phyloP scores from a whole-genome alignment of 2,888 invertebrate genomes.

The Priocnemis perturbator region DNA sequence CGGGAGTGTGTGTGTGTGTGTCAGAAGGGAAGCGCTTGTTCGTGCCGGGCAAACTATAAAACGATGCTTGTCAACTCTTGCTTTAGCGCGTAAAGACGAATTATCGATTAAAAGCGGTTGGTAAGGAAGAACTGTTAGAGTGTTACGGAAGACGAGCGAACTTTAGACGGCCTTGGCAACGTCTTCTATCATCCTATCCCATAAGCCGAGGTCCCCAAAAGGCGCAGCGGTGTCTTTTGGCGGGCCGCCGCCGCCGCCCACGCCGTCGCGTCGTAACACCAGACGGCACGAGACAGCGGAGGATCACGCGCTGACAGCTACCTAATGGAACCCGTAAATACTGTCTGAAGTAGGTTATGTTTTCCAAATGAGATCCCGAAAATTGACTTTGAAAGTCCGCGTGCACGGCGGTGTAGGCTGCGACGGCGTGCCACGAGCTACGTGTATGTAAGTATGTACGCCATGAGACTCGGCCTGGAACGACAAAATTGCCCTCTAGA shows the following conservation, averaged over 20 bases:
- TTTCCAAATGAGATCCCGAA: constrained; percentile 74
- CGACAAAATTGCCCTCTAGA: no score
- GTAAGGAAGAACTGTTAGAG: no score
- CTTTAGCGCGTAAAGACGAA: no score
- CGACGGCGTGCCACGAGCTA: constrained; percentile 8
- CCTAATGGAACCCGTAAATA: constrained; percentile 75
- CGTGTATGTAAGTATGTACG: not conserved
- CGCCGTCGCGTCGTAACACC: constrained; percentile 47
- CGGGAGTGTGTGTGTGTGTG: no score
- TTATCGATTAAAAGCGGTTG: no score
- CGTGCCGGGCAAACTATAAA: no score
- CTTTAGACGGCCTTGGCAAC: constrained; percentile 8
- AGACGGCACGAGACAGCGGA: constrained; percentile 59
- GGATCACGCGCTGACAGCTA: constrained; percentile 74
- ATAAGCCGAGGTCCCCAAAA: constrained; percentile 54
- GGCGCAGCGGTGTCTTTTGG: constrained; percentile 42
- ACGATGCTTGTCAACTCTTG: no score
- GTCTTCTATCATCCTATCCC: constrained; percentile 50
- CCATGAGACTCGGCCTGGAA: not conserved
- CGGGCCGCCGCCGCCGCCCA: no score
- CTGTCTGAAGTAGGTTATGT: constrained; percentile 72
- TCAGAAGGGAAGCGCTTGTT: no score
- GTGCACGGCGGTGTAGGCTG: constrained; percentile 2
- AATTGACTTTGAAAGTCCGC: constrained; percentile 69
- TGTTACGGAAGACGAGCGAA: not conserved